These are phyloP conservation scores for Emydoidea blandingii DNA, from an alignment of 2,797 vertebrate genomes.

Conservation along the genomic window DNA sequence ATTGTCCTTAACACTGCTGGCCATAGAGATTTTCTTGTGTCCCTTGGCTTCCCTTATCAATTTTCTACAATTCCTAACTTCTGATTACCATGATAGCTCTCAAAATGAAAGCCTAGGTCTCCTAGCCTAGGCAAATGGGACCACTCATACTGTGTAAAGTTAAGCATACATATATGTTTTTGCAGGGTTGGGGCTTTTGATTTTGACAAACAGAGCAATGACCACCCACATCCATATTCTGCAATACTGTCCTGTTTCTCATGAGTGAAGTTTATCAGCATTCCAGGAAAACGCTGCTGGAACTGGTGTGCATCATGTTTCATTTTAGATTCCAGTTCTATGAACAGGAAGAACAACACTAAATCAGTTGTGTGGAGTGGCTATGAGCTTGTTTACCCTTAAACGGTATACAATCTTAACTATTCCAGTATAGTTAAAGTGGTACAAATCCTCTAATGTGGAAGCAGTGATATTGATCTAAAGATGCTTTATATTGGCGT, in stretches of 20 bases:
- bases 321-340: not conserved
- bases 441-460: not conserved
- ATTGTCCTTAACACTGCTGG: not conserved
- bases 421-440: not conserved
- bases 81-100: not conserved
- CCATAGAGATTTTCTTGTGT: not conserved
- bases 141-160: not conserved
- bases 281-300: slow-evolving; percentile 27
- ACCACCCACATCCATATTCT: not conserved
- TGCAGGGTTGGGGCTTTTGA: not conserved
- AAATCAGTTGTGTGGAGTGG: not conserved
- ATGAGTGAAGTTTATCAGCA: slow-evolving; percentile 11
- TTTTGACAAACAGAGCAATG: slow-evolving; percentile 1
- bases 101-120: not conserved
- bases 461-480: not conserved
- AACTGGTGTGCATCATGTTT: not conserved
- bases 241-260: not conserved
- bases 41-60: not conserved
- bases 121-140: not conserved
- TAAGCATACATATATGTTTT: not conserved
- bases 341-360: not conserved
- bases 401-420: not conserved
- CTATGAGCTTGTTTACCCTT: not conserved
- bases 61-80: not conserved
- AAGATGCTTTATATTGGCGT: not conserved